Base-by-base conservation (phyloP, 2,888 invertebrate species). In the Cyclophora albipunctata region DNA sequence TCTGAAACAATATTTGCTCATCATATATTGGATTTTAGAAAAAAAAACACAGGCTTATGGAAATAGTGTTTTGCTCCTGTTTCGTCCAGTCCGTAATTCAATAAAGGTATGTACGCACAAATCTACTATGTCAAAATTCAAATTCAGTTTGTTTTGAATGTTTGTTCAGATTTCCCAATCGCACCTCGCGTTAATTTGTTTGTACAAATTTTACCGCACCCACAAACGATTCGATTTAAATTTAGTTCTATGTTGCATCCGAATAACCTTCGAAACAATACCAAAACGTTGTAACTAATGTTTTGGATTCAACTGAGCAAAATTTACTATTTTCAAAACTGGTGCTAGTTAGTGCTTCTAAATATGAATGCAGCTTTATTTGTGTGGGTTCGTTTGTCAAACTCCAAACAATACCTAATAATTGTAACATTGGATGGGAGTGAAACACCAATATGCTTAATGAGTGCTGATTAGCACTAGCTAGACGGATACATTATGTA, bases 121-220 rank as follows among this genome's bases (percentile, higher is more conserved):
- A 52, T 46, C 55, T 56, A 62, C 53, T 60, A 59, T 61, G 64
- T 65, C 70, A 69, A 65, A 71, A 73, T 73, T 70, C 69, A 75
- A 76, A 78, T 69, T 60, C 63, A 70, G 70, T 75, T 74, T 70
- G 69, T 73, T 72, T 74, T 66, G 56, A 64, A 68, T 67, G 73
- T 73, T 77, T 77, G 78, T 77, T 73, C 74, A 81, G 76, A 82
- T 82, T 82, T 83, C 67, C 78, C 80, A 75, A 80, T 80, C 70
- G 73, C 73, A 76, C 76, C 76, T 77, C 75, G 67, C 71, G 75
- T 78, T 84, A 83, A 83, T 82, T 80, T 82, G 81, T 81, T 82
- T 83, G 81, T 65, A 69, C 75, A 75, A 75, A 78, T 78, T 78
- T 78, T 71, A 71, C 70, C 68, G 69, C 69, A 67, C 60, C 68